Evolutionary conservation across 2,888 invertebrate species (phyloP).

Genomic region (Tipula vernalis): DNA sequence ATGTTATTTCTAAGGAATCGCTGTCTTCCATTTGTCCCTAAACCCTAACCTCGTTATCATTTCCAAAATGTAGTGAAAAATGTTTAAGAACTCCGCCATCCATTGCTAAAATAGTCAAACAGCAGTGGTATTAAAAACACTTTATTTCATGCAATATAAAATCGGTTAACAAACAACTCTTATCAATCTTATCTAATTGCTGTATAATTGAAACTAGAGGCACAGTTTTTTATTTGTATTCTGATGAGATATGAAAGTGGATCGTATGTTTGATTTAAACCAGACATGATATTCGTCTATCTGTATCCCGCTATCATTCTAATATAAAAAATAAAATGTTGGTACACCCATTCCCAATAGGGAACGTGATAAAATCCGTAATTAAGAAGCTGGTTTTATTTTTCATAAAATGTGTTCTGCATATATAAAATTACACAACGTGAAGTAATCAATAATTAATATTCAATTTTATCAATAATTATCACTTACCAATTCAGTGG

Average conservation of each 20-base stretch:
- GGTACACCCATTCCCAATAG: not conserved
- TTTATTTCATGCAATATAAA: not conserved
- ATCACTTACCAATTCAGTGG: no score
- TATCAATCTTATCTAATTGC: not conserved
- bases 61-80: no score
- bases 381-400: not conserved
- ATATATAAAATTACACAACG: no score
- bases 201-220: not conserved
- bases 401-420: no score
- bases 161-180: not conserved
- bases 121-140: no score
- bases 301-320: not conserved
- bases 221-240: not conserved
- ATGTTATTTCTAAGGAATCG: no score
- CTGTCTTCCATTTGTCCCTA: no score
- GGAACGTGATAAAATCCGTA: not conserved
- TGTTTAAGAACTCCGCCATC: no score
- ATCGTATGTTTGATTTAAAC: not conserved
- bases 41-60: no score
- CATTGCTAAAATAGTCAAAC: no score
- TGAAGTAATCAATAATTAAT: no score
- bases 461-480: no score
- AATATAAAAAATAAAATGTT: not conserved
- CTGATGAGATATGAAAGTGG: not conserved
- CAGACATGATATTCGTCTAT: not conserved